Percentiles rank a stretch among this genome's conserved stretches.
phyloP scores from a whole-genome alignment of 2,797 vertebrate genomes.

The Alcedo quadribrachys region DNA sequence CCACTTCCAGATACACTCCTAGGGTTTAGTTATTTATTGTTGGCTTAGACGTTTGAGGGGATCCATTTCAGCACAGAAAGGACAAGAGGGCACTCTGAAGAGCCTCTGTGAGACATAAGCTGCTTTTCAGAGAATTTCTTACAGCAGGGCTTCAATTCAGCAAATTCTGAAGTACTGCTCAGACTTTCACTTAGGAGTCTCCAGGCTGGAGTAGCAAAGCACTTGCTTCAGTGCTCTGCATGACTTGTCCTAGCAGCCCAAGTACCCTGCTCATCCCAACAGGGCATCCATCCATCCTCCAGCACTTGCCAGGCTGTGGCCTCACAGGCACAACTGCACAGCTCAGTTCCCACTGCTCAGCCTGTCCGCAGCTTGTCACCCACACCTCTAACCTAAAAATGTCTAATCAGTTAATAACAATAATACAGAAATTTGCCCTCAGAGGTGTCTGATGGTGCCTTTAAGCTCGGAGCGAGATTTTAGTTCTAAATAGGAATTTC shows the following conservation, averaged over 20 bases:
- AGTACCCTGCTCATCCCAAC: not conserved
- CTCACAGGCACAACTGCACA: not conserved
- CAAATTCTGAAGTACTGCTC: not conserved
- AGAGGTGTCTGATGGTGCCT: not conserved
- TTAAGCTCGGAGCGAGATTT: conserved; percentile 41
- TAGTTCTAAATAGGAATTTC: conserved; percentile 27
- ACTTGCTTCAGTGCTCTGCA: not conserved
- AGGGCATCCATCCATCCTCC: not conserved
- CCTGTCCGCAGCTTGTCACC: not conserved
- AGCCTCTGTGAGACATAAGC: not conserved
- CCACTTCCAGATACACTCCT: not conserved
- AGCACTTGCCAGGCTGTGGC: not conserved
- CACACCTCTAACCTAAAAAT: not conserved
- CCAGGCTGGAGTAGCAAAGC: not conserved
- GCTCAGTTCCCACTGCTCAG: not conserved
- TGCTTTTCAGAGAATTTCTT: not conserved
- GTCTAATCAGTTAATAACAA: not conserved
- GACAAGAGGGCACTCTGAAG: not conserved
- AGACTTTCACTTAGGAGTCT: not conserved
- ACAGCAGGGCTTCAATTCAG: not conserved
- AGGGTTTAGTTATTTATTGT: not conserved
- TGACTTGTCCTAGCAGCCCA: not conserved
- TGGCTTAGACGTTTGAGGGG: not conserved
- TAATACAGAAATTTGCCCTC: not conserved
- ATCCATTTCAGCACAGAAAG: not conserved